A percentile compares a stretch with the other conserved stretches of the same genome.
phyloP scores from a whole-genome alignment of 2,113 vertebrate genomes.

The Sphyrna mokarran region DNA sequence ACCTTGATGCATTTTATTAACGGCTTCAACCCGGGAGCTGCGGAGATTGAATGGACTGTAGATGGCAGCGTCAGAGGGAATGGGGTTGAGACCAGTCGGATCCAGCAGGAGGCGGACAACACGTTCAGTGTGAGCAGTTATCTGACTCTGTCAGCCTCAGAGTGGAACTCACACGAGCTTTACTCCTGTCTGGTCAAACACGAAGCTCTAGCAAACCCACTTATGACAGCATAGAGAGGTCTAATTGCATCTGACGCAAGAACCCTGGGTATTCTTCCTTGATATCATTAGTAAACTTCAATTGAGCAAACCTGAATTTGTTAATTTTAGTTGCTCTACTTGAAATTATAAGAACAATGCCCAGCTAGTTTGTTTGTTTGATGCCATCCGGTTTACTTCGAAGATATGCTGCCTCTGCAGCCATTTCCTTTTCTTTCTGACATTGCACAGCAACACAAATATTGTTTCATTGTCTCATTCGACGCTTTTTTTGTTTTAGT shows the following conservation, averaged over 20 bases:
- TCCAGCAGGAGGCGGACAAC: no score
- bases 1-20: conserved; percentile 30
- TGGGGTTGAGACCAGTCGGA: no score
- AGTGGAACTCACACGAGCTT: no score
- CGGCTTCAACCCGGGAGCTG: not conserved
- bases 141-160: no score
- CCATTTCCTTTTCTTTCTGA: not conserved
- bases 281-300: not conserved
- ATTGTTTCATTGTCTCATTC: not conserved
- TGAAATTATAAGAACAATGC: not conserved
- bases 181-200: no score
- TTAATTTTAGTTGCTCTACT: not conserved
- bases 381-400: not conserved
- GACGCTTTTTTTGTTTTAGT: not conserved
- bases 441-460: not conserved
- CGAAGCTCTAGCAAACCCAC: not conserved
- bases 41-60: no score
- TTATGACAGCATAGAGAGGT: not conserved
- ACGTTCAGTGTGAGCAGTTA: no score
- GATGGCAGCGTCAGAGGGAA: no score
- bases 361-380: not conserved
- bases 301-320: not conserved
- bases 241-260: not conserved
- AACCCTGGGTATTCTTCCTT: not conserved
- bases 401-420: not conserved